Evolutionary conservation across 2,888 invertebrate species (phyloP), one percentile per base, ranked within the genome.

Genomic region (Heteromyza rotundicornis): DNA sequence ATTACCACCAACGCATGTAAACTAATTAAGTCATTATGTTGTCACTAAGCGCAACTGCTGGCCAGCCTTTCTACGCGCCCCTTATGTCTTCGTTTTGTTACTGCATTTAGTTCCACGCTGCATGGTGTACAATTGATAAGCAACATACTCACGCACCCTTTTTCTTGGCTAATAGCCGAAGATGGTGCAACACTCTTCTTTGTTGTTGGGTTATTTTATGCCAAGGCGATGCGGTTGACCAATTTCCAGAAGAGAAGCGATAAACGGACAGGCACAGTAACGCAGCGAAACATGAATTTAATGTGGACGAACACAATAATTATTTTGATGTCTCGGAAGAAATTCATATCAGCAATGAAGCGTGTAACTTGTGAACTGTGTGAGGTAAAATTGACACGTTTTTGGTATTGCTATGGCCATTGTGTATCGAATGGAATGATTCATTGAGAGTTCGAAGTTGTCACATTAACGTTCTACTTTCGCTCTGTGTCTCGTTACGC

Each of bases 1-100:
- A 12, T 32, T n/a, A 40, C 8, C 16, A 40, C 2, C 40, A 3
- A 10, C 40, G 16, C 40, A n/a, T n/a, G n/a, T n/a, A 40, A 40
- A 40, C 12, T 76, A 78, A 77, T 77, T 78, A 77, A 77, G 76
- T 69, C 77, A 77, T 77, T 78, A 78, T 71, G 67, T 67, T 77
- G 77, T 77, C 77, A 77, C 65, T 51, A 23, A 17, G 50, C 19
- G 19, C 47, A 40, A n/a, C 40, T 40, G 14, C 40, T 40, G 8
- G 40, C n/a, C 10, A 7, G 3, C n/a, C n/a, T 40, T 40, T 20
- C 19, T 5, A 3, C 14, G 47, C 47, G 19, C 19, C 17, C 20
- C 7, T n/a, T n/a, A n/a, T n/a, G n/a, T n/a, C n/a, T n/a, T n/a
- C n/a, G n/a, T n/a, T n/a, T n/a, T n/a, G n/a, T n/a, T 19, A 3